Conservation (phyloP, 2,888 invertebrate species). For the Dolichomitus sp. region DNA sequence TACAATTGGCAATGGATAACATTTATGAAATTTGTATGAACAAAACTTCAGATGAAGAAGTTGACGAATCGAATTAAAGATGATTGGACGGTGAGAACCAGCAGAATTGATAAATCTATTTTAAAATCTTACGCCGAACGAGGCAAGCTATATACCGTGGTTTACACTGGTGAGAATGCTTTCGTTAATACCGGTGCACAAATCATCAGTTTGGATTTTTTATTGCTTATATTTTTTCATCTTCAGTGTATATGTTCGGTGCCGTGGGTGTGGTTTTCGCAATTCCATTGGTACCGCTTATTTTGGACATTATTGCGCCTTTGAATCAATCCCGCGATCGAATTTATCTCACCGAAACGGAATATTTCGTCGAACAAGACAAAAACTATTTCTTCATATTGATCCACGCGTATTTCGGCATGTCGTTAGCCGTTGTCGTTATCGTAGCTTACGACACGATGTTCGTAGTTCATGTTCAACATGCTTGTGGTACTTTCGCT, state of each 20-base stretch:
- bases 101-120: conserved; percentile 34
- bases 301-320: conserved; percentile 60
- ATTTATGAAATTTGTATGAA: background rate
- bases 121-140: conserved; percentile 39
- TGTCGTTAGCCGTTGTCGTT: conserved; percentile 40
- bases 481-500: conserved; percentile 59
- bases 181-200: too few species aligned
- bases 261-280: conserved; percentile 46
- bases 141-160: conserved; percentile 19
- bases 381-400: conserved; percentile 59
- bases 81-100: conserved; percentile 31
- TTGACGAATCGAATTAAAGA: conserved; percentile 54
- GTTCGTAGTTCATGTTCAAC: conserved; percentile 59
- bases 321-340: conserved; percentile 59
- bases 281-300: conserved; percentile 51
- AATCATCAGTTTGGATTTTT: background rate
- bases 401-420: conserved; percentile 62
- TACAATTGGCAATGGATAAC: background rate
- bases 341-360: conserved; percentile 59
- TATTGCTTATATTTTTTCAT: background rate
- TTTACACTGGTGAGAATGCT: conserved; percentile 51
- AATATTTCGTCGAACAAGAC: conserved; percentile 63
- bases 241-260: conserved; percentile 48
- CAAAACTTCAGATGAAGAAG: conserved; percentile 45
- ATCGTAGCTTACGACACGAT: conserved; percentile 63